These are phyloP conservation scores for Psophia crepitans DNA, from an alignment of 2,113 vertebrate species.

Conservation along the genomic window DNA sequence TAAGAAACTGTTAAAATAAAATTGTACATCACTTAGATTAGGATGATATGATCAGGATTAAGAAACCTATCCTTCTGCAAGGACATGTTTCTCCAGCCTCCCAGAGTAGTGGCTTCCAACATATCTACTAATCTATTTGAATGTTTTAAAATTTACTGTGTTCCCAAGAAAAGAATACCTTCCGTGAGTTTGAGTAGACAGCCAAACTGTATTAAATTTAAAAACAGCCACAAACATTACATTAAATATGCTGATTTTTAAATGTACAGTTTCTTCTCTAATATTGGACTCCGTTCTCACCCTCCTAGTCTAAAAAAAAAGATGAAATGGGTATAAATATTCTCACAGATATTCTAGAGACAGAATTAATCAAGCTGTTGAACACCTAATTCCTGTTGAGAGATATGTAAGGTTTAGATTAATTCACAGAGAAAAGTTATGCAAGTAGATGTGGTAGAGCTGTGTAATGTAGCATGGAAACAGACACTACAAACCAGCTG, in stretches of 20 bases:
- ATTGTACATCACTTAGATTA: background rate
- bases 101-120: background rate
- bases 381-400: background rate
- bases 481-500: background rate
- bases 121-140: background rate
- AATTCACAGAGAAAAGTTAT: background rate
- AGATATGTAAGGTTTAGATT: background rate
- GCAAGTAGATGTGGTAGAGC: background rate
- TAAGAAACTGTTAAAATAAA: background rate
- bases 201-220: background rate
- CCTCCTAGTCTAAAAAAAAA: background rate
- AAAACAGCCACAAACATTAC: background rate
- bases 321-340: background rate
- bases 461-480: background rate
- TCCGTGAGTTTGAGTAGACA: background rate
- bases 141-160: background rate
- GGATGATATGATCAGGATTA: background rate
- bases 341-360: background rate
- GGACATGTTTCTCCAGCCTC: background rate
- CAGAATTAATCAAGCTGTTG: background rate
- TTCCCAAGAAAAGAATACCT: background rate
- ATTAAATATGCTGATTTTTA: background rate
- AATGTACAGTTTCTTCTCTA: background rate
- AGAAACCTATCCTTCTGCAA: background rate
- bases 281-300: background rate